These are phyloP conservation scores for Emesis furor DNA, from an alignment of 2,888 invertebrate genomes.

Conservation along the genomic window DNA sequence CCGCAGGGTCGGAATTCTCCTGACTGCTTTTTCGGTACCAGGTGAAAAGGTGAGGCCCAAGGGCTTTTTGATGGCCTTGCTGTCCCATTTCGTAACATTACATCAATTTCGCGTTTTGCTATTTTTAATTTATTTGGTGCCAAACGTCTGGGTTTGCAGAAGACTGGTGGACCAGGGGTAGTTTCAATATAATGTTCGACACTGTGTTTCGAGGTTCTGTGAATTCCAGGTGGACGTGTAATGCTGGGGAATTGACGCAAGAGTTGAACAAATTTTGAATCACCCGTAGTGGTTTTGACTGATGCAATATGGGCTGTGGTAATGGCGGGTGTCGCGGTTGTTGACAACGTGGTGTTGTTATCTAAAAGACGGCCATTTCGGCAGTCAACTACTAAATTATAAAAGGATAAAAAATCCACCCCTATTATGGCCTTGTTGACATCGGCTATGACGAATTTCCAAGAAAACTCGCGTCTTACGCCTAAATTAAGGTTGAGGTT, in stretches of 20 bases:
- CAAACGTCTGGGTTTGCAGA: conserved; percentile 51
- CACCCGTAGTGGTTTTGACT: neutral
- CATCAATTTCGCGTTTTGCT: neutral
- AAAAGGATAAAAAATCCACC: conserved; percentile 47
- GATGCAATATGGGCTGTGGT: neutral
- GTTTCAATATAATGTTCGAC: conserved; percentile 37
- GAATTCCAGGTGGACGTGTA: neutral
- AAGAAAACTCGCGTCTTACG: conserved; percentile 60
- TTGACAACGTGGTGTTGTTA: conserved; percentile 40
- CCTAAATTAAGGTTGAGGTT: conserved; percentile 47
- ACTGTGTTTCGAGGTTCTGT: neutral
- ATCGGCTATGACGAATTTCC: conserved; percentile 69
- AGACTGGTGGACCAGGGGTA: conserved; percentile 52
- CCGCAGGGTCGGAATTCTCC: conserved; percentile 75
- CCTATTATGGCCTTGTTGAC: conserved; percentile 57
- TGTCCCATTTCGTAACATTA: conserved; percentile 38
- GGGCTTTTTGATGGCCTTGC: conserved; percentile 34
- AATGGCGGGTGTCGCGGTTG: conserved; percentile 5
- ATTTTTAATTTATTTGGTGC: conserved; percentile 41
- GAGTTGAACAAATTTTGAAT: neutral
- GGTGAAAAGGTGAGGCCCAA: conserved; percentile 63
- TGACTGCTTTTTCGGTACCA: conserved; percentile 32
- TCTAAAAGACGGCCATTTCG: conserved; percentile 42
- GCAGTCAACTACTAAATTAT: conserved; percentile 49
- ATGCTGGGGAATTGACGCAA: neutral